Evolutionary conservation across 2,797 vertebrate genomes (phyloP).

Genomic region (Hoplostethus atlanticus): DNA sequence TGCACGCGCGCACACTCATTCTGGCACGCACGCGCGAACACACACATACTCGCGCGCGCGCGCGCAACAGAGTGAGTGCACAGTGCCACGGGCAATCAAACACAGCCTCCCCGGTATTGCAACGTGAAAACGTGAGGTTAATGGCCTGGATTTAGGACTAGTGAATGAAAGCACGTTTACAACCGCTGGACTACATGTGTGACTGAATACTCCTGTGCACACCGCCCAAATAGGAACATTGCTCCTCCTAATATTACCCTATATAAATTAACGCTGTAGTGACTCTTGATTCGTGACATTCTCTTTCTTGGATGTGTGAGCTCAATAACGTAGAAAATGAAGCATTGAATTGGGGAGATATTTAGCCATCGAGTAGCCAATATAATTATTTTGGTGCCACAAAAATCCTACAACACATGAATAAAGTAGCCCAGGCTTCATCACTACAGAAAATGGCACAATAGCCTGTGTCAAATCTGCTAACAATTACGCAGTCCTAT

Average conservation of each 20-base stretch:
- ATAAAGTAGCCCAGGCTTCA: constrained; percentile 40
- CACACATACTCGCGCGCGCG: background rate
- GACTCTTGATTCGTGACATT: constrained; percentile 74
- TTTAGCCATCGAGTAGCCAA: background rate
- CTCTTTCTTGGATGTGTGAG: constrained; percentile 46
- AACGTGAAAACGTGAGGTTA: constrained; percentile 70
- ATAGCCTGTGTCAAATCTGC: background rate
- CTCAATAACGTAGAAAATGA: constrained; percentile 35
- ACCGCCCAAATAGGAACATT: constrained; percentile 38
- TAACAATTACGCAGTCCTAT: constrained; percentile 21
- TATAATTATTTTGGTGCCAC: constrained; percentile 5
- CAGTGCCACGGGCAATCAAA: constrained; percentile 62
- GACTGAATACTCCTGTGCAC: constrained; percentile 55
- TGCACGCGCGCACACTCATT: no score
- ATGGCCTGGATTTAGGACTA: constrained; percentile 59
- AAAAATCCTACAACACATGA: constrained; percentile 28
- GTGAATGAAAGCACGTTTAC: constrained; percentile 72
- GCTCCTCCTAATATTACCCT: constrained; percentile 56
- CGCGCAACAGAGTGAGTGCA: constrained; percentile 43
- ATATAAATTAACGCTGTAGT: constrained; percentile 68
- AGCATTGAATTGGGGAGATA: constrained; percentile 16
- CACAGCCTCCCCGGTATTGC: constrained; percentile 56
- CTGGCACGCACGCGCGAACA: constrained; percentile 8
- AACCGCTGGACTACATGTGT: constrained; percentile 43
- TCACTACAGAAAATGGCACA: constrained; percentile 21